Evolutionary conservation across 2,797 vertebrate genomes (phyloP).

Genomic region (Erithacus rubecula): DNA sequence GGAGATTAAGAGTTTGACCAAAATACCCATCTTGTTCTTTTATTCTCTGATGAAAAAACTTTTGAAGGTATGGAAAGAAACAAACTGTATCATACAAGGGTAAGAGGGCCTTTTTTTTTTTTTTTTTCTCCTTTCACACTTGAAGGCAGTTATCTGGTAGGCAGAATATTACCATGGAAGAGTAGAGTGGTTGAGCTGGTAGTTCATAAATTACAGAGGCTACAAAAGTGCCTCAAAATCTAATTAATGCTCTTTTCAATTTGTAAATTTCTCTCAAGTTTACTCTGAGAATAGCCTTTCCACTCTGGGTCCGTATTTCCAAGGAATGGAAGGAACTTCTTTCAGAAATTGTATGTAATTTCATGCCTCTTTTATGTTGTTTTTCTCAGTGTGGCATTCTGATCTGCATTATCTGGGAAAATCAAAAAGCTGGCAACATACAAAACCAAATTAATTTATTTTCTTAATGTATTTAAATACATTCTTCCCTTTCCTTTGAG

Average conservation of each 20-base stretch:
- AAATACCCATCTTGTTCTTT: neutral
- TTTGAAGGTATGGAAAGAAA: neutral
- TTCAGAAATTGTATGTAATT: neutral
- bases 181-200: neutral
- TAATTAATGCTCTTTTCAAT: neutral
- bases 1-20: neutral
- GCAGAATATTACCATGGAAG: neutral
- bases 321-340: neutral
- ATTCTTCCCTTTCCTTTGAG: neutral
- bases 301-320: neutral
- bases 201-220: neutral
- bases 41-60: neutral
- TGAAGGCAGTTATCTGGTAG: neutral
- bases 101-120: neutral
- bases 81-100: neutral
- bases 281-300: neutral
- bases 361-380: neutral
- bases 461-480: neutral
- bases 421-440: neutral
- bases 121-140: neutral
- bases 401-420: neutral
- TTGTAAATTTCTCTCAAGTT: neutral
- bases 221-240: neutral
- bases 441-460: neutral
- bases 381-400: neutral